A percentile compares a stretch with the other conserved stretches of the same genome.
Evolutionary conservation across 2,113 vertebrate species (phyloP).

Genomic region (Petromus typicus): DNA sequence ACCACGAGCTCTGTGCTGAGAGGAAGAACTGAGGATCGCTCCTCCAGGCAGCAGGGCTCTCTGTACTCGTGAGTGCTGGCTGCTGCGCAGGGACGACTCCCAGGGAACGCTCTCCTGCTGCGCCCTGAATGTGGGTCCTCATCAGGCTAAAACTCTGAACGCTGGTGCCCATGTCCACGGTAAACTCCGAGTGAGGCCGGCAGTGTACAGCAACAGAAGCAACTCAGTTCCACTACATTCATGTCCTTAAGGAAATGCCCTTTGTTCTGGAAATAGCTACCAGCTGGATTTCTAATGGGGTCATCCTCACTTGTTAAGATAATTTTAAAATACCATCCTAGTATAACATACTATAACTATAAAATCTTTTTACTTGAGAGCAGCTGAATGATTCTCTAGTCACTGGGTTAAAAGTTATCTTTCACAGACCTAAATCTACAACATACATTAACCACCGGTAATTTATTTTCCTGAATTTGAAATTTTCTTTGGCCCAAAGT

Average conservation of each 20-base stretch:
- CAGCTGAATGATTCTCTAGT: not conserved
- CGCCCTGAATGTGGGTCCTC: not conserved
- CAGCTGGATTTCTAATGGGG: slow-evolving; percentile 10
- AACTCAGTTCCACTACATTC: not conserved
- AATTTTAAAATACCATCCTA: not conserved
- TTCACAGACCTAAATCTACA: not conserved
- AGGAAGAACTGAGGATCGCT: not conserved
- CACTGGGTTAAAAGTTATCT: not conserved
- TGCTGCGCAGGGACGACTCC: not conserved
- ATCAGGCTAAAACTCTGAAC: not conserved
- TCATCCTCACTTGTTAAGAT: not conserved
- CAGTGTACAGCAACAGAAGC: not conserved
- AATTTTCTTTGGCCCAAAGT: not conserved
- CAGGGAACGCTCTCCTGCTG: not conserved
- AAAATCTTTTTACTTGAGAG: slow-evolving; percentile 12
- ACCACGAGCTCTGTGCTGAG: not conserved
- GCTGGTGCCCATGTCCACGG: not conserved
- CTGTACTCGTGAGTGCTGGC: not conserved
- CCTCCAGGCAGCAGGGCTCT: not conserved
- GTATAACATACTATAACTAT: not conserved
- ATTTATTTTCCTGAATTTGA: not conserved
- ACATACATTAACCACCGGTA: not conserved
- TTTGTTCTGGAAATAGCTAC: slow-evolving; percentile 37
- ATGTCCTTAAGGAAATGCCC: not conserved
- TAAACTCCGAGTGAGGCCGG: not conserved